Conservation (phyloP, 2,113 vertebrate genomes). For the Plecotus auritus region DNA sequence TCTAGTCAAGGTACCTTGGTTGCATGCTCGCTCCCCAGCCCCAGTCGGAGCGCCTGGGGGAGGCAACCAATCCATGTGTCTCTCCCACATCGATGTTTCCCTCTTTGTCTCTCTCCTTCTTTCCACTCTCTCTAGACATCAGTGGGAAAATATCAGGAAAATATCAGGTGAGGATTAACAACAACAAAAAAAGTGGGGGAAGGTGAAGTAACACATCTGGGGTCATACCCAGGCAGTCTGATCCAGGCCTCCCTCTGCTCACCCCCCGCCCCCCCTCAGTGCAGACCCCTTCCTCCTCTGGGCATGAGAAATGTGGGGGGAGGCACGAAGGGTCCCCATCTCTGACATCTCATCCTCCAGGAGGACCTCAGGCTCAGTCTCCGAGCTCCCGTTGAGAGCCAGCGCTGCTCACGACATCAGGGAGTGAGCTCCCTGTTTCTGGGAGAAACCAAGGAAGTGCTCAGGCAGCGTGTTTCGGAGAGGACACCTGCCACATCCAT, state of each 20-base stretch:
- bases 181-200: not conserved
- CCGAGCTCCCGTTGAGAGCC: not conserved
- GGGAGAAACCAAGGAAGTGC: not conserved
- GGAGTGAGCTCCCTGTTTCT: not conserved
- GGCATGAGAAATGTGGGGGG: not conserved
- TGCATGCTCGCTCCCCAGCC: no score
- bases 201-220: not conserved
- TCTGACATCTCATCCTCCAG: not conserved
- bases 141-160: no score
- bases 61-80: no score
- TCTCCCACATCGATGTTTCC: no score
- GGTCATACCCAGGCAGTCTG: not conserved
- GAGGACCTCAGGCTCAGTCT: not conserved
- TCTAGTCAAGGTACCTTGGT: no score
- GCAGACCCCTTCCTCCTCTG: not conserved
- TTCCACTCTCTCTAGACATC: no score
- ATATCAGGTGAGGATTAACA: no score
- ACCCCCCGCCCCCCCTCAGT: not conserved
- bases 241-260: not conserved
- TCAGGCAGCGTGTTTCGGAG: not conserved
- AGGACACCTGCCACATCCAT: not conserved
- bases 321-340: not conserved
- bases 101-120: no score
- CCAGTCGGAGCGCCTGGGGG: no score
- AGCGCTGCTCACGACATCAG: not conserved